Base-by-base conservation (phyloP, 2,113 vertebrate species). In the Willisornis vidua region DNA sequence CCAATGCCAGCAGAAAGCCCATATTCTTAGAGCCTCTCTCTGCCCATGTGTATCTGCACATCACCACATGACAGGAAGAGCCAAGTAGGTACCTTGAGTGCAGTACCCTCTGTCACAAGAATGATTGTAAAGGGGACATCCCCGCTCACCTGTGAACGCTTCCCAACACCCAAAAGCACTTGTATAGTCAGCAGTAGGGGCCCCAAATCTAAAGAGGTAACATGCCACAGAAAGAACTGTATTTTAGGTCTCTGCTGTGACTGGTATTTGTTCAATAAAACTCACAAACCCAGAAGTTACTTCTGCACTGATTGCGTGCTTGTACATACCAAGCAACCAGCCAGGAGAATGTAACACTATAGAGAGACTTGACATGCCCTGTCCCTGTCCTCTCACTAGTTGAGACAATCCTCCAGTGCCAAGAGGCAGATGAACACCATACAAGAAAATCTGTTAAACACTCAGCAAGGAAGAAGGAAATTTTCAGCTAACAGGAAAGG, bases 401-500 rank as follows among this genome's bases (percentile, higher is more conserved):
- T 65, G 22, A 63, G n/a, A 19, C 54, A 61, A 33, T n/a, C n/a
- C 31, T 75, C n/a, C 59, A 51, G 41, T 33, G n/a, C 35, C 4
- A 25, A 75, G 14, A 59, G 31, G 49, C 49, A 91, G 58, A 57
- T 1, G 17, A 77, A n/a, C 14, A 68, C 37, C 26, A 10, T n/a
- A 20, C 10, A 71, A 35, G 11, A 61, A 93, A 39, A 52, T 51
- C 16, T 48, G 9, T 39, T 76, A 62, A 22, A 16, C 4, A 46
- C 8, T 23, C 58, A 80, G 18, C 4, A 12, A 84, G 28, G 9
- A 84, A 26, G 83, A 86, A n/a, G 31, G n/a, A 78, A 94, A 96
- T 82, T 97, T 97, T 94, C 96, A 93, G 89, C 88, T 90, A 72
- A 35, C 26, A 71, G 58, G 26, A 81, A 92, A 63, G 14, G 39